Evolutionary conservation across 2,888 invertebrate genomes (phyloP).

Genomic region (Druceiella hillmani): DNA sequence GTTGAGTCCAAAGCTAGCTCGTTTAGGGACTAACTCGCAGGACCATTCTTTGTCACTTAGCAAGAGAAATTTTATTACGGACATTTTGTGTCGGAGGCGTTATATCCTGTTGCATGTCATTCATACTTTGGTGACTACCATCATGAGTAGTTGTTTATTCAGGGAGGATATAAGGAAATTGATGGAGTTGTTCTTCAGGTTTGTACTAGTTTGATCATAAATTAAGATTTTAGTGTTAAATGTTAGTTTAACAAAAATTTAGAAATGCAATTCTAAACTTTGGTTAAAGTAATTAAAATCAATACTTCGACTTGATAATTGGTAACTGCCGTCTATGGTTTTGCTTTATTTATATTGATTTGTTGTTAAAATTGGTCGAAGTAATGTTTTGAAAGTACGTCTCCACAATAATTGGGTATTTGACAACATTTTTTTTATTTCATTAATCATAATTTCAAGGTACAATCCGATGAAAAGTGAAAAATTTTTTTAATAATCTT

Average conservation of each 20-base stretch:
- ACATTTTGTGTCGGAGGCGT: constrained; percentile 48
- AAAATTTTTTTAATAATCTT: no score
- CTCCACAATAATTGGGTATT: no score
- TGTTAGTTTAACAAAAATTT: no score
- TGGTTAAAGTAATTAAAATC: no score
- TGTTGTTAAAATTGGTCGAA: no score
- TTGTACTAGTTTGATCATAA: constrained; percentile 25
- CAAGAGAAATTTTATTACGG: constrained; percentile 49
- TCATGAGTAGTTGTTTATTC: constrained; percentile 48
- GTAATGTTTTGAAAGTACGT: no score
- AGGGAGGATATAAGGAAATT: constrained; percentile 54
- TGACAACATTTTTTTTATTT: no score
- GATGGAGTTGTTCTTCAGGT: constrained; percentile 53
- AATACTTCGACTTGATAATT: constrained; percentile 1
- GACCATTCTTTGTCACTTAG: constrained; percentile 37
- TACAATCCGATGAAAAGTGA: no score
- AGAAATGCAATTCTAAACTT: no score
- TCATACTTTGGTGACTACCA: constrained; percentile 48
- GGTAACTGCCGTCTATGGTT: neutral
- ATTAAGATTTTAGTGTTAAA: no score
- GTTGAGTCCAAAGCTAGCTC: constrained; percentile 45
- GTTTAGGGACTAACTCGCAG: constrained; percentile 34
- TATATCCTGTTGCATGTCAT: constrained; percentile 52
- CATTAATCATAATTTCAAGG: no score
- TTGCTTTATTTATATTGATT: neutral